Evolutionary conservation across 2,797 vertebrate genomes (phyloP), one percentile per base, ranked within the genome.

Genomic region (Bovichtus variegatus): DNA sequence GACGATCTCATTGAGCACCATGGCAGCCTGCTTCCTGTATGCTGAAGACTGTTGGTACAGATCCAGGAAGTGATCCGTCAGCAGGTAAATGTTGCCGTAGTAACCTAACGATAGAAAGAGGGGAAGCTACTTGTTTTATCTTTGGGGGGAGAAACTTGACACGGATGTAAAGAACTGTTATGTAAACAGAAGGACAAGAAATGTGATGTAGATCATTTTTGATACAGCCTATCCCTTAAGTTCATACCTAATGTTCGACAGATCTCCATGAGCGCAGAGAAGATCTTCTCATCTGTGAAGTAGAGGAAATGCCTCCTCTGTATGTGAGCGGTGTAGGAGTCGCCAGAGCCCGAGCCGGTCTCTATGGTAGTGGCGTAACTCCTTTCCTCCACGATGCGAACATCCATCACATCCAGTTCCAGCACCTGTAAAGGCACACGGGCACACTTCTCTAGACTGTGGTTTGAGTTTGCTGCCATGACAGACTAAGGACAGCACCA

Each of bases 11-110:
- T 97, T 98, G 23, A 99, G 94, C 44, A 97, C 95, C 94, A 98
- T 94, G 19, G 97, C 96, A 0, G 97, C 96, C 90, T 98, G 98
- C 89, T 97, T 98, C 50, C 97, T 94, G 90, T 97, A 98, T 13
- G 74, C 55, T 2, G 90, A 82, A 0, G 98, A 98, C 63, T 96
- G 95, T 0, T 76, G 54, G 84, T 98, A 99, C 53, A 98, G 92
- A 55, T 96, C 97, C 91, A 96, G 80, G 85, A 99, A 96, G 78
- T 96, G 95, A 85, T 99, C 98, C 2, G 95, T 96, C 0, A 99
- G 94, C 76, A 99, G 81, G 86, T 96, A 97, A 62, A 97, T 92
- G 90, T 97, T 95, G 66, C 98, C 97, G 0, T 97, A 95, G 82
- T 95, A 96, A 72, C 97, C 93, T 94, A 21, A 7, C 46, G 27